Conservation (phyloP, 2,797 vertebrate genomes). For the Dryobates pubescens region DNA sequence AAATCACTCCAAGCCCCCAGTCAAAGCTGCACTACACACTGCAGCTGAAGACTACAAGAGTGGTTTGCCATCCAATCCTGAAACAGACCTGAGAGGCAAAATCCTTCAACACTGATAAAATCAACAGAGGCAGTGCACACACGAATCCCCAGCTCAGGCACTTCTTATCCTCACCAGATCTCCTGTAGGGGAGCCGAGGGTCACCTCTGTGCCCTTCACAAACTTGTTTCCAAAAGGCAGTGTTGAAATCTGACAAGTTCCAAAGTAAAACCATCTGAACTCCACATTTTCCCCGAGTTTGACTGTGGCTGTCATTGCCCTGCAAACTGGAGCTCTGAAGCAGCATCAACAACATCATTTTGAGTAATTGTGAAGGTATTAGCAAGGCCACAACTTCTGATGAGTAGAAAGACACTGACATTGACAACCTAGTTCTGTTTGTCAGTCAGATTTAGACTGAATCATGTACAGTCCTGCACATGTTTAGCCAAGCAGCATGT, state of each 20-base stretch:
- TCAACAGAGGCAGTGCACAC: accelerated
- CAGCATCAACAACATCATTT: not conserved
- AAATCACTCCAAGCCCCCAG: not conserved
- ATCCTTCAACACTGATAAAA: accelerated
- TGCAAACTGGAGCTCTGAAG: not conserved
- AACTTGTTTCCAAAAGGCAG: not conserved
- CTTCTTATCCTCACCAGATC: not conserved
- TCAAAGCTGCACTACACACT: not conserved
- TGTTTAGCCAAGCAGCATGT: not conserved
- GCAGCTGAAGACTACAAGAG: not conserved
- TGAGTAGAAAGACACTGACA: not conserved
- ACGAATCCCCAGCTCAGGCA: not conserved
- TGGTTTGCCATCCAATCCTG: not conserved
- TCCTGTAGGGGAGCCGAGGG: not conserved
- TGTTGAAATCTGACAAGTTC: not conserved
- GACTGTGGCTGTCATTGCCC: not conserved
- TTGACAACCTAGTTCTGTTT: not conserved
- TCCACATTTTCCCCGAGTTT: not conserved
- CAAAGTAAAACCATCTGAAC: not conserved
- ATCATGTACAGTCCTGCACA: not conserved
- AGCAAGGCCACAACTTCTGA: not conserved
- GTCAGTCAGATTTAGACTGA: not conserved
- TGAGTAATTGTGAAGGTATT: not conserved
- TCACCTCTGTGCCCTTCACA: not conserved
- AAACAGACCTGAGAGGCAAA: not conserved